Evolutionary conservation across 2,888 invertebrate genomes (phyloP).

Genomic region (Arge pagana): DNA sequence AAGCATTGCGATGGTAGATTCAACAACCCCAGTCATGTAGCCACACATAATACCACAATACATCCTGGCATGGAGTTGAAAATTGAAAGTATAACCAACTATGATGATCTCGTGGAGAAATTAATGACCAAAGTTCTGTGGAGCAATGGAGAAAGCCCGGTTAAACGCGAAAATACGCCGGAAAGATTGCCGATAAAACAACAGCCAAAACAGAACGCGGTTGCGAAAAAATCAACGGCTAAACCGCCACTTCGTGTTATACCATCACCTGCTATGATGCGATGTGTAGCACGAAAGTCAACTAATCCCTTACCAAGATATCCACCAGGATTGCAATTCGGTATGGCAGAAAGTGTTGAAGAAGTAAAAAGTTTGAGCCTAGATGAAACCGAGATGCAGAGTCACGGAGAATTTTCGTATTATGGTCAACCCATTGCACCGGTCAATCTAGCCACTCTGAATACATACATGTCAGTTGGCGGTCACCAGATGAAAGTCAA

Average conservation of each 20-base stretch:
- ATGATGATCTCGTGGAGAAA: slow-evolving; percentile 34
- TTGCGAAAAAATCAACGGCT: slow-evolving; percentile 60
- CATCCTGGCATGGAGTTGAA: slow-evolving; percentile 48
- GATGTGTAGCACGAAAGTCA: slow-evolving; percentile 59
- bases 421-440: slow-evolving; percentile 60
- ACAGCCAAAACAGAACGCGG: slow-evolving; percentile 25
- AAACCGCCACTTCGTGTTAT: slow-evolving; percentile 34
- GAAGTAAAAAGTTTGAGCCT: slow-evolving; percentile 34
- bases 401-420: slow-evolving; percentile 53
- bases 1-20: slow-evolving; percentile 54
- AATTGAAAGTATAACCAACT: slow-evolving; percentile 39
- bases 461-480: slow-evolving; percentile 62
- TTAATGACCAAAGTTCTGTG: slow-evolving; percentile 34
- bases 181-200: slow-evolving; percentile 8
- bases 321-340: slow-evolving; percentile 32
- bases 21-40: slow-evolving; percentile 41
- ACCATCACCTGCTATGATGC: slow-evolving; percentile 33
- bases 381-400: neutral
- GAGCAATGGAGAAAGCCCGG: slow-evolving; percentile 14
- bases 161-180: slow-evolving; percentile 22
- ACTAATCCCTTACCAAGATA: slow-evolving; percentile 56
- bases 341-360: slow-evolving; percentile 31
- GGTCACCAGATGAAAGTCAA: slow-evolving; percentile 61
- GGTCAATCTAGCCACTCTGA: slow-evolving; percentile 58
- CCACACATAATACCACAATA: slow-evolving; percentile 43